phyloP scores from a whole-genome alignment of 2,113 vertebrate species.

The Rhipidura dahli region DNA sequence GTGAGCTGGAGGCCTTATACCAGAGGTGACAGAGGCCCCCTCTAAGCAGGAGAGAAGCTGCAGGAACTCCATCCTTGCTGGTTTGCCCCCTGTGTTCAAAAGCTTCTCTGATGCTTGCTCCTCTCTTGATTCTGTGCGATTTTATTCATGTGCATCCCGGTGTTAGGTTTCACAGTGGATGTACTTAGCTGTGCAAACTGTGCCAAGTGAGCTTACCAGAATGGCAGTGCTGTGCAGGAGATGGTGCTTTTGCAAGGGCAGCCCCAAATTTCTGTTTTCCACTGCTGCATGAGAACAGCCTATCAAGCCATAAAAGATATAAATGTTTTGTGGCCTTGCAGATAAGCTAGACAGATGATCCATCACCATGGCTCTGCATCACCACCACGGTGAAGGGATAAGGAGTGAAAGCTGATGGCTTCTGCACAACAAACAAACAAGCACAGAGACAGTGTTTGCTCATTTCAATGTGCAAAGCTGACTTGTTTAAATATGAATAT shows the following conservation, averaged over 20 bases:
- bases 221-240: background rate
- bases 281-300: background rate
- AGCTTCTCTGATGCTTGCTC: slow-evolving; percentile 31
- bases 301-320: background rate
- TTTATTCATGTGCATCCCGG: slow-evolving; percentile 53
- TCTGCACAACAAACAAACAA: slow-evolving; percentile 59
- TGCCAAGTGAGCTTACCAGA: slow-evolving; percentile 12
- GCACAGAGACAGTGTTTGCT: slow-evolving; percentile 47
- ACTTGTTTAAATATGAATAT: slow-evolving; percentile 73
- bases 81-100: slow-evolving; percentile 61
- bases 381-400: slow-evolving; percentile 1
- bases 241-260: background rate
- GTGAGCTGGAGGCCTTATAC: background rate
- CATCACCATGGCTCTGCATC: background rate
- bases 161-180: slow-evolving; percentile 36
- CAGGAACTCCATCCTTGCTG: slow-evolving; percentile 54
- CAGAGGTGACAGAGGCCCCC: background rate
- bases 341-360: slow-evolving; percentile 10
- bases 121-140: slow-evolving; percentile 44
- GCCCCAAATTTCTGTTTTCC: background rate
- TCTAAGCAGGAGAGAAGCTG: slow-evolving; percentile 23
- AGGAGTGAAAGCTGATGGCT: slow-evolving; percentile 20
- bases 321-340: slow-evolving; percentile 19
- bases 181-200: slow-evolving; percentile 41
- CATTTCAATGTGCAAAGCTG: slow-evolving; percentile 64